Evolutionary conservation across 2,797 vertebrate species (phyloP).

Genomic region (Notamacropus eugenii): DNA sequence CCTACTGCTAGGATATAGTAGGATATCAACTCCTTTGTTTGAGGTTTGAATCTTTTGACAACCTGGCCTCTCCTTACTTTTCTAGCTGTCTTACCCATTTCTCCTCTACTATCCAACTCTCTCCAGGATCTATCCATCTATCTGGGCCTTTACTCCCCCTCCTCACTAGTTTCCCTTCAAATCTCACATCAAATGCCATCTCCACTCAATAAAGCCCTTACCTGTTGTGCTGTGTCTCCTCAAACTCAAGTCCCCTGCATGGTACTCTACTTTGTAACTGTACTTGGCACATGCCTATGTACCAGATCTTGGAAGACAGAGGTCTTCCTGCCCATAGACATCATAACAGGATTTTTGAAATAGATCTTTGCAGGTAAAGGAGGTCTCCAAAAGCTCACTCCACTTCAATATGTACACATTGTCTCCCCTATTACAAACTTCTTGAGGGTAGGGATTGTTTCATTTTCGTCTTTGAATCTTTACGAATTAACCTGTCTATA

Average conservation of each 20-base stretch:
- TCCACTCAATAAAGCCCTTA: not conserved
- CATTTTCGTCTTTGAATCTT: not conserved
- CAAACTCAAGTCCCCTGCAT: not conserved
- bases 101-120: not conserved
- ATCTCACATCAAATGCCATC: not conserved
- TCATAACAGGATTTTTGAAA: not conserved
- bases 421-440: not conserved
- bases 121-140: not conserved
- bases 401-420: not conserved
- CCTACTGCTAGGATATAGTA: not conserved
- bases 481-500: not conserved
- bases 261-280: not conserved
- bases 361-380: not conserved
- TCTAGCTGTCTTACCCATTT: not conserved
- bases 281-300: not conserved
- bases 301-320: not conserved
- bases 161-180: not conserved
- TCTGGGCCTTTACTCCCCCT: not conserved
- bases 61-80: not conserved
- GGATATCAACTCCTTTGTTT: not conserved
- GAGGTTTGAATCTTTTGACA: not conserved
- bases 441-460: not conserved
- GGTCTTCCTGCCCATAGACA: not conserved
- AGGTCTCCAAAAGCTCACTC: not conserved
- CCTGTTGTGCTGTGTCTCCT: not conserved